phyloP scores from a whole-genome alignment of 2,113 vertebrate species.

The Tetrax tetrax region DNA sequence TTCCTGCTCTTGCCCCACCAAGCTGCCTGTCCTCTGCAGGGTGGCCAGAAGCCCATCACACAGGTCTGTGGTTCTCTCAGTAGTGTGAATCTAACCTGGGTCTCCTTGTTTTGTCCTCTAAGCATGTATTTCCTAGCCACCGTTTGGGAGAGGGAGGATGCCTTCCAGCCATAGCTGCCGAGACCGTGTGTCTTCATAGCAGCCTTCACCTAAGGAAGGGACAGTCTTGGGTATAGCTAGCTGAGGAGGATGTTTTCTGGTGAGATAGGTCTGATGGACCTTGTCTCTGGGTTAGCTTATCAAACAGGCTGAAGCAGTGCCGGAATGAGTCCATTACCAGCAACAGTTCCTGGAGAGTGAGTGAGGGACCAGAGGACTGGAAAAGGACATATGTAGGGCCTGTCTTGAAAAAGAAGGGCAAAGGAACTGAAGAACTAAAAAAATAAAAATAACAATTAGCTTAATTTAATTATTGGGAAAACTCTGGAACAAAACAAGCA shows the following conservation, averaged over 20 bases:
- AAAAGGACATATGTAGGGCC: background rate
- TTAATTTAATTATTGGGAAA: background rate
- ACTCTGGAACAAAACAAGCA: background rate
- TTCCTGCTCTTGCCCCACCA: accelerated
- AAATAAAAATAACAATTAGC: accelerated
- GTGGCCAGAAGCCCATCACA: background rate
- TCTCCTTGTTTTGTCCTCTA: background rate
- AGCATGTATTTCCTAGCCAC: background rate
- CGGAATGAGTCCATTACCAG: background rate
- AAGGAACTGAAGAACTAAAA: background rate
- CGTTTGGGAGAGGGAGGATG: background rate
- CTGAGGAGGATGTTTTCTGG: background rate
- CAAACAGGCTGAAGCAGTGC: background rate
- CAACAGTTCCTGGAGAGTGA: background rate
- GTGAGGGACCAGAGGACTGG: background rate
- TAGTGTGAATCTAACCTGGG: background rate
- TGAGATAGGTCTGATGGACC: background rate
- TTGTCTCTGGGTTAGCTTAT: background rate
- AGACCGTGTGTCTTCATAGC: background rate
- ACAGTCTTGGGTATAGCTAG: background rate
- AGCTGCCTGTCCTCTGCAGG: background rate
- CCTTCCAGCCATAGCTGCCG: background rate
- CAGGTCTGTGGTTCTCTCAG: background rate
- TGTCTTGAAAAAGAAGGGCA: background rate
- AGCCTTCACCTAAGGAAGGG: background rate